phyloP scores from a whole-genome alignment of 2,888 invertebrate genomes.

The Incurvaria masculella region DNA sequence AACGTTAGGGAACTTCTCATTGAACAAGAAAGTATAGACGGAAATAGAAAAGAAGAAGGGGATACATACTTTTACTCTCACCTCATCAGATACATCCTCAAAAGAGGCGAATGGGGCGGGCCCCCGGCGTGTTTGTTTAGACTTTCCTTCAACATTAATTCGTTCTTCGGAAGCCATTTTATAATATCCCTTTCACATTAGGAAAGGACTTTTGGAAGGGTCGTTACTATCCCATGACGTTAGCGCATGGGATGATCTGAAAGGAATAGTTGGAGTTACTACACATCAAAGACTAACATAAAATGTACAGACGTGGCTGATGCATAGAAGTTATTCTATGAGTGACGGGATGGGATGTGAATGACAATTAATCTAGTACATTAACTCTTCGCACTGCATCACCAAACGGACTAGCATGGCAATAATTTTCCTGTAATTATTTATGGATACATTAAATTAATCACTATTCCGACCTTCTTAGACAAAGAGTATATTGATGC shows the following conservation, averaged over 20 bases:
- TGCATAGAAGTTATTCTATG: no score
- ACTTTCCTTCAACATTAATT: slow-evolving; percentile 16
- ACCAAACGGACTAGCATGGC: no score
- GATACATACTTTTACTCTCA: slow-evolving; percentile 63
- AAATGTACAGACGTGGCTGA: no score
- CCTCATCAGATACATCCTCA: slow-evolving; percentile 85
- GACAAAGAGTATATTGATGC: no score
- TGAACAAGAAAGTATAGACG: slow-evolving; percentile 22
- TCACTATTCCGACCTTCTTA: no score
- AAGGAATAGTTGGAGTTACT: neutral
- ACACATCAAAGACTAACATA: no score
- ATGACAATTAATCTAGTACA: no score
- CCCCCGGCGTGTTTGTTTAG: slow-evolving; percentile 73
- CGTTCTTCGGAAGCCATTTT: neutral
- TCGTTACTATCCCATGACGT: neutral
- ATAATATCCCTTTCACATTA: neutral
- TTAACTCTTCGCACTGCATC: no score
- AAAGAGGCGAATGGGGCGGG: slow-evolving; percentile 94
- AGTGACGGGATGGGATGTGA: no score
- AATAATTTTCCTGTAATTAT: no score
- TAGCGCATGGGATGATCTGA: neutral
- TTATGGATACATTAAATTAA: no score
- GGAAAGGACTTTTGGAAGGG: neutral
- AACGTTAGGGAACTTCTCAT: no score
- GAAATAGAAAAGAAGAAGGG: slow-evolving; percentile 22